Conservation (phyloP, 2,797 vertebrate species). For the Merluccius polli region DNA sequence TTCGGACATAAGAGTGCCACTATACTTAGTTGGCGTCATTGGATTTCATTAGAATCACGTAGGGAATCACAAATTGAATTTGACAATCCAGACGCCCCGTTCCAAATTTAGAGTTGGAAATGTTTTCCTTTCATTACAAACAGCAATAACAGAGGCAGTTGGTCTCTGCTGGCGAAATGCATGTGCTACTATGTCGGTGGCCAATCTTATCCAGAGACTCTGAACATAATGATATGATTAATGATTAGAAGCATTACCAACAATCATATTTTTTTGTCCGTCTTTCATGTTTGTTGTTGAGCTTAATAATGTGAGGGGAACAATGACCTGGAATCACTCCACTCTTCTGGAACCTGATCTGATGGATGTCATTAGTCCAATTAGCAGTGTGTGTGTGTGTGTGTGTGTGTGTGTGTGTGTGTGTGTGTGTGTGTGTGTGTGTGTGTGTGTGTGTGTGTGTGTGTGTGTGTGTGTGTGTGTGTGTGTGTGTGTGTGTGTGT, state of each 20-base stretch:
- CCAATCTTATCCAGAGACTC: not conserved
- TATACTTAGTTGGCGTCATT: not conserved
- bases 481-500: too few relatives aligned
- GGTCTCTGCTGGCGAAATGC: not conserved
- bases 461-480: too few relatives aligned
- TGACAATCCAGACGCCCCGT: not conserved
- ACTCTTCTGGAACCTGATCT: constrained; percentile 27
- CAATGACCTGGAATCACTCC: constrained; percentile 7
- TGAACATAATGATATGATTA: not conserved
- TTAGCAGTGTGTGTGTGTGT: constrained; percentile 9
- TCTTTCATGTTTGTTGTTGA: not conserved
- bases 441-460: not conserved
- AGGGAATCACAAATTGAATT: not conserved
- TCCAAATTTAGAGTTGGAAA: not conserved
- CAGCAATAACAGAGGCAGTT: not conserved
- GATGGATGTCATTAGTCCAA: constrained; percentile 25
- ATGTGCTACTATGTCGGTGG: not conserved
- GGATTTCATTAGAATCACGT: too few relatives aligned
- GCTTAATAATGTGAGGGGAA: not conserved
- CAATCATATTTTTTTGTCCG: not conserved
- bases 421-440: not conserved
- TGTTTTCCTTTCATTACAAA: not conserved
- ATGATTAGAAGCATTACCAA: not conserved
- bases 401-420: too few relatives aligned
- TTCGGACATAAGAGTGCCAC: not conserved